Conservation (phyloP, 1,140 invertebrate genomes). For the Temnothorax nylanderi region DNA sequence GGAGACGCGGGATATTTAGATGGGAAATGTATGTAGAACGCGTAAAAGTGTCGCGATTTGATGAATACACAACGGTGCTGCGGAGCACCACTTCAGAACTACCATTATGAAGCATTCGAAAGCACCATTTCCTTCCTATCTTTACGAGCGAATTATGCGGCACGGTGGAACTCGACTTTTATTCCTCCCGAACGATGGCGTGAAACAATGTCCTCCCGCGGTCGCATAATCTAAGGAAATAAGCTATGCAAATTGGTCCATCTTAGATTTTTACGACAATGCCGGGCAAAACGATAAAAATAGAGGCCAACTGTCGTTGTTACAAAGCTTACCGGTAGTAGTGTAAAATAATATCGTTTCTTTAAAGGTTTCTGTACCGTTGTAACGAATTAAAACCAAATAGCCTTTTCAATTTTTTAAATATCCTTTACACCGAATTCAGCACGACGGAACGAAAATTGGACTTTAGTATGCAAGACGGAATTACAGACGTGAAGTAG, state of each 20-base stretch:
- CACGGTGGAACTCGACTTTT: slow-evolving; percentile 52
- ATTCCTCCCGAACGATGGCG: slow-evolving; percentile 19
- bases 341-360: background rate
- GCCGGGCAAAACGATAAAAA: slow-evolving; percentile 8
- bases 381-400: slow-evolving; percentile 27
- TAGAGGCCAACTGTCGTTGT: slow-evolving; percentile 13
- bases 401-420: background rate
- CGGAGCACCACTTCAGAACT: slow-evolving; percentile 36
- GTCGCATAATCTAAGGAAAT: slow-evolving; percentile 61
- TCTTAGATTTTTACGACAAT: slow-evolving; percentile 58
- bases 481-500: slow-evolving; percentile 27
- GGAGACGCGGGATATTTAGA: background rate
- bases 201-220: slow-evolving; percentile 46
- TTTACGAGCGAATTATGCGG: slow-evolving; percentile 70
- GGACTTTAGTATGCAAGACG: slow-evolving; percentile 1
- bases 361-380: background rate
- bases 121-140: slow-evolving; percentile 38
- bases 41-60: slow-evolving; percentile 52
- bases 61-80: slow-evolving; percentile 41
- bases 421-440: background rate
- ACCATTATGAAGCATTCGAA: slow-evolving; percentile 64
- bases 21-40: slow-evolving; percentile 29
- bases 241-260: slow-evolving; percentile 64
- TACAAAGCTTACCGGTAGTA: background rate
- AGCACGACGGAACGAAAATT: slow-evolving; percentile 17